Percentiles rank a stretch among this genome's conserved stretches.
phyloP scores from a whole-genome alignment of 2,797 vertebrate species.

The Megalops cyprinoides region DNA sequence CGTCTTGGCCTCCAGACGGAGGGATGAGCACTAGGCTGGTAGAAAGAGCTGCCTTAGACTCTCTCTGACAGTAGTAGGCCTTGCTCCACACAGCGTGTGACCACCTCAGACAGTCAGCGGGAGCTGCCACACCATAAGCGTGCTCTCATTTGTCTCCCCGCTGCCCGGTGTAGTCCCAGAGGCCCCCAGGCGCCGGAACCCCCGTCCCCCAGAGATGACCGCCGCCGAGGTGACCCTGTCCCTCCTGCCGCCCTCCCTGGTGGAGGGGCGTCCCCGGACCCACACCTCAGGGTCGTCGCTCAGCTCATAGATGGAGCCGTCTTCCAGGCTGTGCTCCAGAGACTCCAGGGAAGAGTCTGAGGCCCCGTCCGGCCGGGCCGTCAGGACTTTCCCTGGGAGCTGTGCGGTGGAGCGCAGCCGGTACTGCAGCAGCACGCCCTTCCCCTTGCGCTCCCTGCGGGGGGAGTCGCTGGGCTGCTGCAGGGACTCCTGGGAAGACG shows the following conservation, averaged over 20 bases:
- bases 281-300: constrained; percentile 86
- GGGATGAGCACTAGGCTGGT: neutral
- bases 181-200: constrained; percentile 76
- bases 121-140: constrained; percentile 88
- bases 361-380: constrained; percentile 62
- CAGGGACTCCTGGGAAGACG: constrained; percentile 54
- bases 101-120: constrained; percentile 76
- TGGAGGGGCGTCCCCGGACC: constrained; percentile 79
- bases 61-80: too few species aligned
- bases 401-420: constrained; percentile 84
- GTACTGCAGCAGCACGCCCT: constrained; percentile 82
- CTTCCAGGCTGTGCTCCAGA: constrained; percentile 80
- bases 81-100: neutral
- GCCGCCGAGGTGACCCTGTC: constrained; percentile 83
- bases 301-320: constrained; percentile 89
- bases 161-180: constrained; percentile 36
- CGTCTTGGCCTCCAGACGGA: neutral
- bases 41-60: neutral
- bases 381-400: constrained; percentile 84
- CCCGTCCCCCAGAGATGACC: constrained; percentile 82
- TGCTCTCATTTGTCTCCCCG: constrained; percentile 69
- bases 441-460: constrained; percentile 69
- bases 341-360: neutral
- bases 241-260: constrained; percentile 69
- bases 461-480: constrained; percentile 43